Evolutionary conservation across 2,113 vertebrate species (phyloP), one percentile per base, ranked within the genome.

Genomic region (Merops nubicus): DNA sequence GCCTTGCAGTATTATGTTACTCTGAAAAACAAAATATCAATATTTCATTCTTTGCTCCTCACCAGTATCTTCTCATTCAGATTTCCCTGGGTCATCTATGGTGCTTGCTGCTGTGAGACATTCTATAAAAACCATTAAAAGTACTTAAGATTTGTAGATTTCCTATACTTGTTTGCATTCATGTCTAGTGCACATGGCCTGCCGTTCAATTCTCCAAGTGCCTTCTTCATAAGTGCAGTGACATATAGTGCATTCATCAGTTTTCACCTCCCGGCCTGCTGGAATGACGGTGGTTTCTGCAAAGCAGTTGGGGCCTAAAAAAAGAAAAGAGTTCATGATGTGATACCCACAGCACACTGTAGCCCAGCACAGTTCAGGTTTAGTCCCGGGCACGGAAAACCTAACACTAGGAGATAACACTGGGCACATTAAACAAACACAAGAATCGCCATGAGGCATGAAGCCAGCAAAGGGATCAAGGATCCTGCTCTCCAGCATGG

Each of bases 161-260:
- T 42, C 96, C 97, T 99, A 99, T 97, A 98, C 99, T 60, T 98
- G 98, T 97, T 99, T 98, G 98, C 99, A 99, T 96, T 99, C 99
- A 20, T 99, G 99, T 94, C 98, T 99, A 43, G 99, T 99, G 98
- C 99, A 99, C 98, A 99, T 99, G 34, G 99, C 99, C 97, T 99
- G 99, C 25, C 99, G 98, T 73, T 99, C 99, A 62, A 99, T 99
- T 94, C 99, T 98, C 99, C 99, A 99, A 2, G 99, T 99, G 85
- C 99, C 99, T 91, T 99, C 99, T 97, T 99, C 99, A 0, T 99
- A 99, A 33, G 99, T 99, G 92, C 99, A 99, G 98, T 99, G 99
- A 95, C 99, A 99, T 97, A 99, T 99, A 86, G 99, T 99, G 90
- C 99, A 99, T 48, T 99, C 99, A 40, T 99, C 99, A 0, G 99